phyloP scores from a whole-genome alignment of 2,888 invertebrate species.

The Sthenelais limicola region DNA sequence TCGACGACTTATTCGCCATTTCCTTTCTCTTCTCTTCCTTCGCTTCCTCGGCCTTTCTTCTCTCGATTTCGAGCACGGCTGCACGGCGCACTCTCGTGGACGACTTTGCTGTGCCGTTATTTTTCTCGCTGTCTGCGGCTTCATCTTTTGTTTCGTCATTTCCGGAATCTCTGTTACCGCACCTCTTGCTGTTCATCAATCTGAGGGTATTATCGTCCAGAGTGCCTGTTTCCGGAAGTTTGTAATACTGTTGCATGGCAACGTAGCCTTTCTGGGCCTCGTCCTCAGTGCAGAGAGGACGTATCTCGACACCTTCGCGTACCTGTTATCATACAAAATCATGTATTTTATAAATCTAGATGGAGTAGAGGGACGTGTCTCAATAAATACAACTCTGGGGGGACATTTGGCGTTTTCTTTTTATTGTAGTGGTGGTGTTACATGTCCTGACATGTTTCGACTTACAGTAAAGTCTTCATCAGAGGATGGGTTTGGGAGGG shows the following conservation, averaged over 20 bases:
- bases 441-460: no score
- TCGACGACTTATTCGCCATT: background rate
- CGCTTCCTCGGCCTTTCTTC: background rate
- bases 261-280: constrained; percentile 37
- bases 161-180: constrained; percentile 48
- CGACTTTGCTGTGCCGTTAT: background rate
- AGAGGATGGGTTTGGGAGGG: no score
- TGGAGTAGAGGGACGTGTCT: no score
- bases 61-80: background rate
- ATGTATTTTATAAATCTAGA: no score
- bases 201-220: constrained; percentile 46
- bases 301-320: constrained; percentile 6
- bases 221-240: constrained; percentile 45
- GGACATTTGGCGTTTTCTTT: no score
- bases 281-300: constrained; percentile 40
- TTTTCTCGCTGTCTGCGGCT: background rate
- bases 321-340: no score
- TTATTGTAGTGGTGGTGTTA: no score
- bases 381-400: no score
- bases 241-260: constrained; percentile 43
- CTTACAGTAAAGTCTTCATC: no score
- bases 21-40: background rate
- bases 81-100: constrained; percentile 11
- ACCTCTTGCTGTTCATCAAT: constrained; percentile 47
- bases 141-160: constrained; percentile 3